A percentile compares a stretch with the other conserved stretches of the same genome.
Evolutionary conservation across 2,888 invertebrate species (phyloP).

Genomic region (Digitonthophagus gazella): DNA sequence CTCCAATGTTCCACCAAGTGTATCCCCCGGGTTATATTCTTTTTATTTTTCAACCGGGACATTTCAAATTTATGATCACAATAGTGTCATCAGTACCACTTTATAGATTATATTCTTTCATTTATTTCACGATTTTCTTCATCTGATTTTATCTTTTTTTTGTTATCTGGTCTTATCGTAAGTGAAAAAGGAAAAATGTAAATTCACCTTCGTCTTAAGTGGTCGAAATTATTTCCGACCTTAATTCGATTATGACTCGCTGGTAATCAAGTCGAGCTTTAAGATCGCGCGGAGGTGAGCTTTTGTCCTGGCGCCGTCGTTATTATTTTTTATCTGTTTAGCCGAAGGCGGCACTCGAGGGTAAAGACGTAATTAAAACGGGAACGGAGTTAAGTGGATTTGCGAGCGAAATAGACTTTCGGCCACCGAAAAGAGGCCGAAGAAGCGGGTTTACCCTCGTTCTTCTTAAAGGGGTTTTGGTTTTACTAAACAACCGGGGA

Average conservation of each 20-base stretch:
- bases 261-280: background rate
- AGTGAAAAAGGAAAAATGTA: background rate
- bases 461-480: constrained; percentile 12
- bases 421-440: constrained; percentile 5
- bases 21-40: constrained; percentile 3
- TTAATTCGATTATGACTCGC: constrained; percentile 4
- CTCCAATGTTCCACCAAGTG: constrained; percentile 12
- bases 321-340: constrained; percentile 16
- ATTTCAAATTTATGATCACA: constrained; percentile 1
- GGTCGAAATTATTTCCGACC: constrained; percentile 13
- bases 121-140: constrained; percentile 17
- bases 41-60: constrained; percentile 11
- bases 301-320: background rate
- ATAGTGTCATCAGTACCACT: constrained; percentile 8
- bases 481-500: constrained; percentile 14
- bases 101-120: constrained; percentile 1
- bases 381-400: constrained; percentile 42
- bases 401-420: constrained; percentile 46
- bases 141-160: background rate
- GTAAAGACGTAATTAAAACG: constrained; percentile 37
- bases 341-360: background rate
- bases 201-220: constrained; percentile 8
- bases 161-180: background rate
- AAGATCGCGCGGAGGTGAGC: background rate
- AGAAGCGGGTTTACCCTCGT: constrained; percentile 1